phyloP scores from a whole-genome alignment of 2,888 invertebrate species.

The Microchrysa polita region DNA sequence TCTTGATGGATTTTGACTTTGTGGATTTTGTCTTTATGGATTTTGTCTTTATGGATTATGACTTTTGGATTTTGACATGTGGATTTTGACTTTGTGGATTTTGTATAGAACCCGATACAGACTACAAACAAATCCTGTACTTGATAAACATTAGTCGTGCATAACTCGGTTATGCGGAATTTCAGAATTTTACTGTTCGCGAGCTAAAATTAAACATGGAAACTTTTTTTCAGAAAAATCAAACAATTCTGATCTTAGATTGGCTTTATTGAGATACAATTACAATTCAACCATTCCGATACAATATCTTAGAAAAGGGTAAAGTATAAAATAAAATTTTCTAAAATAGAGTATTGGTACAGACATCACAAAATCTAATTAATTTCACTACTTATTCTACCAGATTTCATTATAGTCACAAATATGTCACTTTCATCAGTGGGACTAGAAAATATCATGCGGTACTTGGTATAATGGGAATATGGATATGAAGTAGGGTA shows the following conservation, averaged over 20 bases:
- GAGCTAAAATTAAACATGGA: too few species aligned
- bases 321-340: conserved; percentile 32
- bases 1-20: too few species aligned
- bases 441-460: not conserved
- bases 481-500: not conserved
- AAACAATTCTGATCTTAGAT: not conserved
- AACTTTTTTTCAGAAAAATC: too few species aligned
- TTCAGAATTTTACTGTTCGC: too few species aligned
- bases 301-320: conserved; percentile 21
- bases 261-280: not conserved
- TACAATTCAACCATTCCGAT: conserved; percentile 9
- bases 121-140: too few species aligned
- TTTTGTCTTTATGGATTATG: too few species aligned
- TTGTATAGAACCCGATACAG: too few species aligned
- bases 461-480: not conserved
- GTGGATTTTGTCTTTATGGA: too few species aligned
- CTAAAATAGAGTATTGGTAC: conserved; percentile 28
- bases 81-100: too few species aligned
- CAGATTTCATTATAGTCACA: not conserved
- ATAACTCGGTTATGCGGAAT: too few species aligned
- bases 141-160: too few species aligned
- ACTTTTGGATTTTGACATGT: too few species aligned
- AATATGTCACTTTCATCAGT: not conserved
- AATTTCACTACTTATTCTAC: not conserved
- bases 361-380: conserved; percentile 33